Evolutionary conservation across 2,888 invertebrate species (phyloP).

Genomic region (Cactoblastis cactorum): DNA sequence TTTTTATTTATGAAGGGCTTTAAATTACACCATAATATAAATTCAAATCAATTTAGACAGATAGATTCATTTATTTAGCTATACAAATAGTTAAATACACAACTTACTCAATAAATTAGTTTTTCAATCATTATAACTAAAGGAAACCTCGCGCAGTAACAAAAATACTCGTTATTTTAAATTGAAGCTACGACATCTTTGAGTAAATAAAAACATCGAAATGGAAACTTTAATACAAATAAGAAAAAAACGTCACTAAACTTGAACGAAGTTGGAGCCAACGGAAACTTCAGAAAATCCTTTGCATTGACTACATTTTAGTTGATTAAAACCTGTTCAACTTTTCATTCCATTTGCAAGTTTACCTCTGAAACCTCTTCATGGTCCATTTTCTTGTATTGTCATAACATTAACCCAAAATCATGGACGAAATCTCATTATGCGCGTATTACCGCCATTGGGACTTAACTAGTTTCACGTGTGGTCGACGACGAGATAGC

Average conservation of each 20-base stretch:
- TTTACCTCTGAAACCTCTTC: conserved; percentile 22
- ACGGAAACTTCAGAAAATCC: conserved; percentile 25
- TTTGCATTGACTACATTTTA: conserved; percentile 27
- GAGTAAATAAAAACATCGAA: conserved; percentile 14
- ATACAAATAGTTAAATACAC: too few relatives aligned
- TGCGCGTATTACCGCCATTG: conserved; percentile 22
- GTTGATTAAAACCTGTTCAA: conserved; percentile 27
- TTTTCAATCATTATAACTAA: too few relatives aligned
- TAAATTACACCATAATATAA: too few relatives aligned
- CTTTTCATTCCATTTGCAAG: conserved; percentile 23
- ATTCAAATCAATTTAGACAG: too few relatives aligned
- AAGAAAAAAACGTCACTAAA: conserved; percentile 19
- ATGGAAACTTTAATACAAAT: conserved; percentile 22
- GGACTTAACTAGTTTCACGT: conserved; percentile 19
- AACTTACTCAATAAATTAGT: too few relatives aligned
- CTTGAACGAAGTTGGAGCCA: conserved; percentile 20
- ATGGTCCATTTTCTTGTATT: conserved; percentile 18
- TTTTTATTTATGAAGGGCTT: too few relatives aligned
- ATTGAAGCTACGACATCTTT: conserved; percentile 11
- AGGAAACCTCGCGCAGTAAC: background rate
- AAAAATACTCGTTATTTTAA: conserved; percentile 8
- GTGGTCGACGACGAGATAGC: conserved; percentile 6
- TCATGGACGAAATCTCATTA: conserved; percentile 28
- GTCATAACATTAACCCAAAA: conserved; percentile 14
- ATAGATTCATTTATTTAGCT: too few relatives aligned